Percentiles rank a stretch among this genome's conserved stretches.
Conservation (phyloP, 2,797 vertebrate species). For the Anguilla megastoma region DNA sequence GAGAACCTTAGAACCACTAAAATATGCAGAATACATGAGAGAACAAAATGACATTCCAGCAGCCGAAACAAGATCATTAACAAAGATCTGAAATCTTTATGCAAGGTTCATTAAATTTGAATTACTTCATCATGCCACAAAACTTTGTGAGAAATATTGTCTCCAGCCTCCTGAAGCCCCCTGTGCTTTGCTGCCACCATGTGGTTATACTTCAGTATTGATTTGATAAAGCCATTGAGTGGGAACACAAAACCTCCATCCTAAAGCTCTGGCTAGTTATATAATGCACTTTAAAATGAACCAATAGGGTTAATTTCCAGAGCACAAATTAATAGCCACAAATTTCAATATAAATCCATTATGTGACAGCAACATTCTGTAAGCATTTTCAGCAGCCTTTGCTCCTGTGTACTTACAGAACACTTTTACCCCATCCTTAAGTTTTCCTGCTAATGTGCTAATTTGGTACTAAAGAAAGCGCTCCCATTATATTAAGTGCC, state of each 20-base stretch:
- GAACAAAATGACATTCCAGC: neutral
- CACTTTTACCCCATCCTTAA: too few relatives aligned
- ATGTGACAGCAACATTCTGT: too few relatives aligned
- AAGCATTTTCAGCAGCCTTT: too few relatives aligned
- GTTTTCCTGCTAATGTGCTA: too few relatives aligned
- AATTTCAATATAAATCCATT: too few relatives aligned
- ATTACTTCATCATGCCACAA: neutral
- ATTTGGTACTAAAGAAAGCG: too few relatives aligned
- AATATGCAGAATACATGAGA: too few relatives aligned
- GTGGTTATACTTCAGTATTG: conserved; percentile 18
- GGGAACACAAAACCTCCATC: neutral
- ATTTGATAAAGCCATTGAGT: neutral
- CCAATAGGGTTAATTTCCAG: neutral
- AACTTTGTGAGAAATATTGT: neutral
- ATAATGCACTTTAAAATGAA: neutral
- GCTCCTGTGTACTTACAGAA: too few relatives aligned
- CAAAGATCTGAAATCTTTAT: neutral
- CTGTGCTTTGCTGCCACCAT: conserved; percentile 30
- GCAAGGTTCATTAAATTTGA: neutral
- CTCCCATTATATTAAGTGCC: too few relatives aligned
- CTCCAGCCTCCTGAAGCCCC: neutral
- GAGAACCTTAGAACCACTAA: too few relatives aligned
- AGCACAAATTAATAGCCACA: too few relatives aligned
- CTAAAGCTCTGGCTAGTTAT: neutral
- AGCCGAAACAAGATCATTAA: neutral